phyloP scores from a whole-genome alignment of 2,113 vertebrate genomes.

The human region DNA sequence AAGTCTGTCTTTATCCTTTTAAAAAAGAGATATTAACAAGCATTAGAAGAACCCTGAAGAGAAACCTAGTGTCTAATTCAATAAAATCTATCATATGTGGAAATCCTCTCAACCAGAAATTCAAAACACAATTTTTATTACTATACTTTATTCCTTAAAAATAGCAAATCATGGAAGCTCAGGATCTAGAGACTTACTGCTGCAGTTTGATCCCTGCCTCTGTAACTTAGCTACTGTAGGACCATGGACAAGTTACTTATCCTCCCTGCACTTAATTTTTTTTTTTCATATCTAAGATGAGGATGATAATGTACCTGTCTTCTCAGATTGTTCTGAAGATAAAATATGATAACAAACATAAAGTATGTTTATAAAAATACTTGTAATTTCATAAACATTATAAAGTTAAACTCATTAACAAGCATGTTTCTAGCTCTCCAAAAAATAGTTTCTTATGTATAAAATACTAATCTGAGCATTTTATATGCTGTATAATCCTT shows the following conservation, averaged over 20 bases:
- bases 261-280: background rate
- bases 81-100: background rate
- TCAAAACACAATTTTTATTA: conserved; percentile 31
- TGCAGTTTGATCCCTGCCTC: background rate
- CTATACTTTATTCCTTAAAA: background rate
- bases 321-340: background rate
- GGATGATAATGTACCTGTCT: background rate
- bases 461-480: background rate
- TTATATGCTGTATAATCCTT: background rate
- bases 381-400: background rate
- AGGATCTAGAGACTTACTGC: background rate
- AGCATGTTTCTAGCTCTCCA: background rate
- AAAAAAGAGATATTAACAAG: background rate
- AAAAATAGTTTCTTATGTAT: background rate
- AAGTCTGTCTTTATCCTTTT: conserved; percentile 30
- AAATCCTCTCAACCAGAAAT: background rate
- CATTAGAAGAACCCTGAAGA: conserved; percentile 9
- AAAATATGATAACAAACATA: background rate
- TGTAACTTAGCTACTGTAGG: background rate
- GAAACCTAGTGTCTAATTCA: conserved; percentile 18
- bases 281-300: background rate
- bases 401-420: background rate
- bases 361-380: background rate
- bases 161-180: background rate
- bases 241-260: background rate